Conservation (phyloP, 2,888 invertebrate genomes). For the Lepidocyrtoides sp. region DNA sequence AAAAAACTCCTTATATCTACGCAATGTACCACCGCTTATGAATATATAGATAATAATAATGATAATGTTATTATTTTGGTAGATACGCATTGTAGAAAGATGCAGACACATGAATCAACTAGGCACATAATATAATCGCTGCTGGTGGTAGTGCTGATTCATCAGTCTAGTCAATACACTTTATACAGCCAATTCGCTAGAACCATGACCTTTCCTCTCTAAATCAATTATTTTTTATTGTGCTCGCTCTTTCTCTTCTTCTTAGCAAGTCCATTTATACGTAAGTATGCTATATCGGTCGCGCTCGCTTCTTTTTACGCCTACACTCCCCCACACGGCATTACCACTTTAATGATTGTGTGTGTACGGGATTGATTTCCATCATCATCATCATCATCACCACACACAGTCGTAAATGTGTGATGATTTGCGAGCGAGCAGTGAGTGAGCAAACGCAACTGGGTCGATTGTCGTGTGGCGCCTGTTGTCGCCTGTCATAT, state of each 20-base stretch:
- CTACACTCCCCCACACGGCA: conserved; percentile 12
- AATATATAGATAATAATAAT: not conserved
- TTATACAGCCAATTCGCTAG: conserved; percentile 42
- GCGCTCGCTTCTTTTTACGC: conserved; percentile 16
- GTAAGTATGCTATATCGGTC: conserved; percentile 36
- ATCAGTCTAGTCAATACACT: conserved; percentile 50
- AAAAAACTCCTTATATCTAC: not conserved
- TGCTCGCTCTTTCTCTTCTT: conserved; percentile 2
- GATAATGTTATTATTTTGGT: not conserved
- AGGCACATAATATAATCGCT: not conserved
- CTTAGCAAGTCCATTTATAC: not conserved
- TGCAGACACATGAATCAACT: not conserved
- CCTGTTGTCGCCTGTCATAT: conserved; percentile 76
- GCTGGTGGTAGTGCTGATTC: conserved; percentile 53
- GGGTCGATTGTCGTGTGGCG: conserved; percentile 72
- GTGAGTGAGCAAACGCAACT: conserved; percentile 56
- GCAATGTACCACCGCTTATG: not conserved
- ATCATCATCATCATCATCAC: not conserved
- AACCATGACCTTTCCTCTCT: conserved; percentile 79
- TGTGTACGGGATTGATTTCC: not conserved
- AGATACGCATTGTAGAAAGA: conserved; percentile 11
- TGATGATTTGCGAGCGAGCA: conserved; percentile 59
- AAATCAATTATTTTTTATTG: conserved; percentile 45
- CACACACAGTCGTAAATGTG: conserved; percentile 19
- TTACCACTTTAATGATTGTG: not conserved